phyloP scores from a whole-genome alignment of 2,888 invertebrate species.

The Metallyticus violacea region DNA sequence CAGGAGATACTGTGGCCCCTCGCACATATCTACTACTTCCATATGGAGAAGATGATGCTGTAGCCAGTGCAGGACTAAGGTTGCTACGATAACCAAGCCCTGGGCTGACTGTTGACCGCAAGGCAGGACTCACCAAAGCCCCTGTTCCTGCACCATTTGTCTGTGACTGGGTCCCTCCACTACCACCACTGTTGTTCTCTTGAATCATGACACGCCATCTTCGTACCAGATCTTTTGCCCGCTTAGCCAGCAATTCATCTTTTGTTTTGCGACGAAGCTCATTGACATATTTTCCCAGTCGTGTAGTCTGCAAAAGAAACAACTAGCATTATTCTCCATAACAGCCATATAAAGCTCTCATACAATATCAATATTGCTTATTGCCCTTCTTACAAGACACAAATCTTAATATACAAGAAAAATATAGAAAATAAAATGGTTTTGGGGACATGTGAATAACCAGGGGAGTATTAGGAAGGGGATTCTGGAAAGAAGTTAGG shows the following conservation, averaged over 20 bases:
- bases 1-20: slow-evolving; percentile 13
- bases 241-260: slow-evolving; percentile 79
- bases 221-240: slow-evolving; percentile 88
- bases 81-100: not conserved
- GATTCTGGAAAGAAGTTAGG: too few relatives aligned
- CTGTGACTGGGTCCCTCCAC: slow-evolving; percentile 21
- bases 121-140: not conserved
- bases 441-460: too few relatives aligned
- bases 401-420: too few relatives aligned
- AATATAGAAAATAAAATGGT: too few relatives aligned
- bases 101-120: not conserved
- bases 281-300: slow-evolving; percentile 91
- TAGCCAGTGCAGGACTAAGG: not conserved
- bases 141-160: slow-evolving; percentile 39
- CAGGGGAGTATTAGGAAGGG: too few relatives aligned
- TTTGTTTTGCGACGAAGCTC: slow-evolving; percentile 83
- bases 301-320: slow-evolving; percentile 69
- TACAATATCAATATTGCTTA: too few relatives aligned
- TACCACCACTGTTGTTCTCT: slow-evolving; percentile 29
- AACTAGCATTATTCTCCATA: too few relatives aligned
- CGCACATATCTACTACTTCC: not conserved
- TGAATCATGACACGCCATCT: slow-evolving; percentile 89
- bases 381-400: too few relatives aligned
- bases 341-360: too few relatives aligned
- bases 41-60: not conserved